These are phyloP conservation scores for Euwallacea fornicatus DNA, from an alignment of 1,140 invertebrate species.

Conservation along the genomic window DNA sequence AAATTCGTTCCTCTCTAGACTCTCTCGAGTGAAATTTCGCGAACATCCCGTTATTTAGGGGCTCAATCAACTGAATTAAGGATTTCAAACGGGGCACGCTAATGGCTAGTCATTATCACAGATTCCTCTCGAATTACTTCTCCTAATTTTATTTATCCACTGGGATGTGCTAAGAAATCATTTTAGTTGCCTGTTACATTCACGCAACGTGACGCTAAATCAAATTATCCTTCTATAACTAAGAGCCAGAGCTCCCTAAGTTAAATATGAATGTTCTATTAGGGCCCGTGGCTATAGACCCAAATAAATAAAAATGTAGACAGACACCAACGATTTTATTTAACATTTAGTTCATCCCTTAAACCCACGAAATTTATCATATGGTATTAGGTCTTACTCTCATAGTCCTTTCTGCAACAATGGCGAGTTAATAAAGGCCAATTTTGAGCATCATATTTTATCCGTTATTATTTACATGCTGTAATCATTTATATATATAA, in stretches of 20 bases:
- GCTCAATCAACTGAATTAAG: slow-evolving; percentile 20
- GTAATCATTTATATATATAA: slow-evolving; percentile 14
- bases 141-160: slow-evolving; percentile 29
- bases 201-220: slow-evolving; percentile 1
- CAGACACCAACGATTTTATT: too few species aligned
- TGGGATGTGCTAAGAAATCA: slow-evolving; percentile 21
- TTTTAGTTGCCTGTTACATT: slow-evolving; percentile 7
- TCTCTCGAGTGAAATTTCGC: not conserved
- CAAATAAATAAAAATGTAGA: not conserved
- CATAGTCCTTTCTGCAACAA: not conserved
- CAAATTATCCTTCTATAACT: not conserved
- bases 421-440: slow-evolving; percentile 22
- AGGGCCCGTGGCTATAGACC: not conserved
- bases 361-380: slow-evolving; percentile 6
- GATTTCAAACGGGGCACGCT: slow-evolving; percentile 21
- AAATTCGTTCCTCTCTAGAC: not conserved
- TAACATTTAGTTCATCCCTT: not conserved
- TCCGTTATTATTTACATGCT: slow-evolving; percentile 7
- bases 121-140: slow-evolving; percentile 29
- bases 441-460: slow-evolving; percentile 25
- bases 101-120: slow-evolving; percentile 27
- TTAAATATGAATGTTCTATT: not conserved
- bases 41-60: slow-evolving; percentile 13
- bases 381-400: slow-evolving; percentile 1
- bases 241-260: not conserved